phyloP scores from a whole-genome alignment of 2,113 vertebrate genomes.

The Takifugu bimaculatus region DNA sequence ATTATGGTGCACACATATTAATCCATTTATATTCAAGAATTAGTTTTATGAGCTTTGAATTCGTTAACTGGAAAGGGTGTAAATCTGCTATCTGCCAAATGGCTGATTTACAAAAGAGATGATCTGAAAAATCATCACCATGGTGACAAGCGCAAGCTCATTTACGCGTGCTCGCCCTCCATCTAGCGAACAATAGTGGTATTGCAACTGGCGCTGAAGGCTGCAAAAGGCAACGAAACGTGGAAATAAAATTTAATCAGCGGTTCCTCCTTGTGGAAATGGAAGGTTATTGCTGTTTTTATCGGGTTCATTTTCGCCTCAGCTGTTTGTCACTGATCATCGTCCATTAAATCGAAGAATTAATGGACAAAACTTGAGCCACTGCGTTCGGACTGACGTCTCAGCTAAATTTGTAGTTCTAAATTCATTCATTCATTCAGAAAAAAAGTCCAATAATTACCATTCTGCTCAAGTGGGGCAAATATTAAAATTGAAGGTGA shows the following conservation, averaged over 20 bases:
- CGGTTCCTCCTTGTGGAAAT: slow-evolving; percentile 54
- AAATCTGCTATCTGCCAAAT: slow-evolving; percentile 31
- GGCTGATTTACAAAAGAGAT: not conserved
- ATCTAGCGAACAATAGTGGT: slow-evolving; percentile 28
- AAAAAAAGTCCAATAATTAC: too few species aligned
- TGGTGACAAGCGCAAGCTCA: not conserved
- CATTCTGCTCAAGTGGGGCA: too few species aligned
- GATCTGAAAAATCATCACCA: not conserved
- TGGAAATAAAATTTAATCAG: slow-evolving; percentile 19
- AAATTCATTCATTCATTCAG: not conserved
- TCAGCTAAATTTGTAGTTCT: not conserved
- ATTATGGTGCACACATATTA: not conserved
- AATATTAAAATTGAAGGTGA: not conserved
- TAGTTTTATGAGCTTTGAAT: too few species aligned
- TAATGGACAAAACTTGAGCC: slow-evolving; percentile 1
- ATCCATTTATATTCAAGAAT: too few species aligned
- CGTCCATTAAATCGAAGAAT: slow-evolving; percentile 25
- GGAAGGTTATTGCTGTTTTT: slow-evolving; percentile 26
- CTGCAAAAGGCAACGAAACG: too few species aligned
- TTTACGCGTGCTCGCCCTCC: slow-evolving; percentile 28
- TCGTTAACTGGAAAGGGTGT: not conserved
- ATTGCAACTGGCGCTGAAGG: slow-evolving; percentile 5
- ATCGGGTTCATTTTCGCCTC: not conserved
- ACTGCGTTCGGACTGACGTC: not conserved
- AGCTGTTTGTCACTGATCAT: not conserved